Conservation (phyloP, 2,797 vertebrate genomes). For the Lacerta agilis region DNA sequence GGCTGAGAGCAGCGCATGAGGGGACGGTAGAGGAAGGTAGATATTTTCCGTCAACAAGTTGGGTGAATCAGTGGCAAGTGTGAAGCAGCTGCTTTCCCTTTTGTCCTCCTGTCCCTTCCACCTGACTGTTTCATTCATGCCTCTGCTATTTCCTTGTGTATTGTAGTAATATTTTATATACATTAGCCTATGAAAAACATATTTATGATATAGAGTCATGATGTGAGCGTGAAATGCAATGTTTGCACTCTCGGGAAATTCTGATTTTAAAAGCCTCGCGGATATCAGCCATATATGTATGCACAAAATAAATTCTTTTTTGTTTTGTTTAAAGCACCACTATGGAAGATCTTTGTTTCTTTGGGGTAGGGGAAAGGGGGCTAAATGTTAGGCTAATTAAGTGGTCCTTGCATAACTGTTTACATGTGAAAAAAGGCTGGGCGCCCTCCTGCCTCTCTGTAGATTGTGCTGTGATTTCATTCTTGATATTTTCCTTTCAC, state of each 20-base stretch:
- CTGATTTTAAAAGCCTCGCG: background rate
- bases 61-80: slow-evolving; percentile 68
- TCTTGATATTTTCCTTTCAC: slow-evolving; percentile 58
- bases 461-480: slow-evolving; percentile 48
- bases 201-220: background rate
- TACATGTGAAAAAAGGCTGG: slow-evolving; percentile 28
- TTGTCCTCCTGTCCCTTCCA: slow-evolving; percentile 49
- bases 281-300: background rate
- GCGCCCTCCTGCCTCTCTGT: slow-evolving; percentile 1
- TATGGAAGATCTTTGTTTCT: slow-evolving; percentile 8
- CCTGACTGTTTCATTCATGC: slow-evolving; percentile 22
- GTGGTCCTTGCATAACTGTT: slow-evolving; percentile 52
- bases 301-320: background rate
- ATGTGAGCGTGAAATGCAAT: background rate
- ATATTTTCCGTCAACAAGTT: slow-evolving; percentile 61
- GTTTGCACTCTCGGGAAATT: background rate
- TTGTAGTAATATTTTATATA: background rate
- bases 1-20: slow-evolving; percentile 47
- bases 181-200: background rate
- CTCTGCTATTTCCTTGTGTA: background rate
- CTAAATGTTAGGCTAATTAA: slow-evolving; percentile 62
- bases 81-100: slow-evolving; percentile 71
- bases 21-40: slow-evolving; percentile 51
- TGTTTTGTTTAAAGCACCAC: background rate
- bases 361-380: slow-evolving; percentile 33